These are phyloP conservation scores for Vanessa tameamea DNA, from an alignment of 1,140 invertebrate genomes.

Conservation along the genomic window DNA sequence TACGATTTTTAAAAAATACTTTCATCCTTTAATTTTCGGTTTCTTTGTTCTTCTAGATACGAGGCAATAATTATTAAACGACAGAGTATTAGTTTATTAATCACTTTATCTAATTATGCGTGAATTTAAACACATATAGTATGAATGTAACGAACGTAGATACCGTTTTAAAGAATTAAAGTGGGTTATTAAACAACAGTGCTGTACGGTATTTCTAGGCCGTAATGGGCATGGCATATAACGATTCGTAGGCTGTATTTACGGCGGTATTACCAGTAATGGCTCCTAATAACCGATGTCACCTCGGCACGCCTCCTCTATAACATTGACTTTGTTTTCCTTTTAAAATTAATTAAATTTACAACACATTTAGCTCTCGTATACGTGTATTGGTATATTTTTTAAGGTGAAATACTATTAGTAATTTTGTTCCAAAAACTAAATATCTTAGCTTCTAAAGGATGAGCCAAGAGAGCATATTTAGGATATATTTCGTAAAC, in stretches of 20 bases:
- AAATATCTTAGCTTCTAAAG: too few relatives aligned
- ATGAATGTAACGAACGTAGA: neutral
- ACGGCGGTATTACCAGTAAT: constrained; percentile 17
- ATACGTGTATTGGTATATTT: neutral
- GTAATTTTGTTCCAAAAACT: too few relatives aligned
- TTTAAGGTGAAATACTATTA: too few relatives aligned
- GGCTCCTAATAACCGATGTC: constrained; percentile 22
- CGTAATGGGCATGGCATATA: neutral
- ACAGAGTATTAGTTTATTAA: too few relatives aligned
- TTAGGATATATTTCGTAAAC: too few relatives aligned
- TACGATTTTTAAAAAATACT: too few relatives aligned
- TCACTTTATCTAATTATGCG: too few relatives aligned
- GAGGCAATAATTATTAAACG: too few relatives aligned
- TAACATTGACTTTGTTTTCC: constrained; percentile 15
- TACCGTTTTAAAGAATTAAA: neutral
- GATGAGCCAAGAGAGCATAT: too few relatives aligned
- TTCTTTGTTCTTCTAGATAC: too few relatives aligned
- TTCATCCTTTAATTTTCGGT: too few relatives aligned
- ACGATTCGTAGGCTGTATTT: constrained; percentile 2
- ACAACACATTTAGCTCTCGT: neutral
- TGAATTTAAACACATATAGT: too few relatives aligned
- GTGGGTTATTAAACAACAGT: neutral
- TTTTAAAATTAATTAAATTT: constrained; percentile 22
- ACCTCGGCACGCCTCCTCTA: constrained; percentile 4
- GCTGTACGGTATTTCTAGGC: neutral